Conservation (phyloP, 2,113 vertebrate genomes). For the Platycercus adscitus region DNA sequence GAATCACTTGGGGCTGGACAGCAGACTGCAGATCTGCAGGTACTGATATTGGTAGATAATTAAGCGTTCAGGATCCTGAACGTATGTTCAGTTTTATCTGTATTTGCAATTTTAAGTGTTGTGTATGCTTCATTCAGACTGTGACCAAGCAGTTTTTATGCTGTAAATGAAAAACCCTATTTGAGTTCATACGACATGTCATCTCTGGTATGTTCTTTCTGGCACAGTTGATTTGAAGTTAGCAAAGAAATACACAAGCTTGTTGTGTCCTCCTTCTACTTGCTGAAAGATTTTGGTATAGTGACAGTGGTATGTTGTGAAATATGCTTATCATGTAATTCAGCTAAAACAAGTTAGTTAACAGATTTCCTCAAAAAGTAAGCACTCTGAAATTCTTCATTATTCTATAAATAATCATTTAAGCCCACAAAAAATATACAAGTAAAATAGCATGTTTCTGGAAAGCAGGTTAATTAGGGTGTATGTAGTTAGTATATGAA, state of each 20-base stretch:
- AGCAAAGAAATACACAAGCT: background rate
- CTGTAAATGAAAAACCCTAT: background rate
- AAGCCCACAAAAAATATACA: background rate
- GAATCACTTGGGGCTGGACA: conserved; percentile 71
- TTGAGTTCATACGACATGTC: background rate
- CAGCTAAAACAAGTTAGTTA: background rate
- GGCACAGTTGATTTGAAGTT: background rate
- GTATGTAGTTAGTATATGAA: background rate
- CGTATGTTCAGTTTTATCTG: background rate
- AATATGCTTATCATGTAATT: background rate
- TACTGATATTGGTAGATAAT: background rate
- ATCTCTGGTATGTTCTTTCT: background rate
- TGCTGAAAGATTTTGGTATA: background rate
- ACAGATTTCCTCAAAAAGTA: background rate
- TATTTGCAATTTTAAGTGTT: background rate
- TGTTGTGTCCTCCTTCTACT: background rate
- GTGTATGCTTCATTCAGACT: background rate
- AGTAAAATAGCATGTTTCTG: background rate
- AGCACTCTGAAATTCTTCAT: background rate
- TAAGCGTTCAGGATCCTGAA: background rate
- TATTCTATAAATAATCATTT: background rate
- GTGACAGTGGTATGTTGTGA: background rate
- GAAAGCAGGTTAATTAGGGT: background rate
- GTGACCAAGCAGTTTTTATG: background rate
- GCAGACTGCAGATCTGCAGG: conserved; percentile 50